Conservation (phyloP, 2,888 invertebrate species). For the Tachystola acroxantha region DNA sequence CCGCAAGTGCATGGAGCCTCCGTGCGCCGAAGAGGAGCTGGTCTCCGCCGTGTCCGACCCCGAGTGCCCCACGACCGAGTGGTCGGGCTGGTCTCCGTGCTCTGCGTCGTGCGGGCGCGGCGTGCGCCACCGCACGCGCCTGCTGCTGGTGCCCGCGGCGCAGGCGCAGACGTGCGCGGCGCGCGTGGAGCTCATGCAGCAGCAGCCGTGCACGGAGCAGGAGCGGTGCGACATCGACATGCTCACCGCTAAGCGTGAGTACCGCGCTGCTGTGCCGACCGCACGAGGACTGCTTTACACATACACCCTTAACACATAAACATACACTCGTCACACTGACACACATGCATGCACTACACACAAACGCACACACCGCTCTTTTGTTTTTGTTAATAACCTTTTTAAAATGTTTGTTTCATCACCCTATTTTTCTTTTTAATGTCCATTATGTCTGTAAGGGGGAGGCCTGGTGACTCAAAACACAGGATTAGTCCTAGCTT, state of each 20-base stretch:
- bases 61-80: constrained; percentile 87
- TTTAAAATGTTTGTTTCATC: too few species aligned
- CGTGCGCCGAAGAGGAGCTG: constrained; percentile 75
- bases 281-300: too few species aligned
- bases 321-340: too few species aligned
- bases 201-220: constrained; percentile 82
- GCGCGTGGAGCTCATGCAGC: constrained; percentile 85
- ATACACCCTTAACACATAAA: too few species aligned
- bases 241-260: constrained; percentile 86
- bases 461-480: too few species aligned
- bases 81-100: constrained; percentile 96
- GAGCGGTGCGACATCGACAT: constrained; percentile 84
- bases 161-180: constrained; percentile 81
- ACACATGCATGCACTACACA: too few species aligned
- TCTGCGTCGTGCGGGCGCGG: constrained; percentile 93
- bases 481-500: too few species aligned
- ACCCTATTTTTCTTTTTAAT: too few species aligned
- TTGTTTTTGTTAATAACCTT: too few species aligned
- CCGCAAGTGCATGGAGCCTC: constrained; percentile 87
- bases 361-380: too few species aligned
- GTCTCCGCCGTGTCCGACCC: constrained; percentile 74
- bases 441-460: too few species aligned
- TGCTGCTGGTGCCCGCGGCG: constrained; percentile 81
- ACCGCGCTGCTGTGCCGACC: too few species aligned
- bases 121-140: constrained; percentile 80